Percentiles rank a stretch among this genome's conserved stretches.
Evolutionary conservation across 2,113 vertebrate genomes (phyloP).

Genomic region (Eublepharis macularius): DNA sequence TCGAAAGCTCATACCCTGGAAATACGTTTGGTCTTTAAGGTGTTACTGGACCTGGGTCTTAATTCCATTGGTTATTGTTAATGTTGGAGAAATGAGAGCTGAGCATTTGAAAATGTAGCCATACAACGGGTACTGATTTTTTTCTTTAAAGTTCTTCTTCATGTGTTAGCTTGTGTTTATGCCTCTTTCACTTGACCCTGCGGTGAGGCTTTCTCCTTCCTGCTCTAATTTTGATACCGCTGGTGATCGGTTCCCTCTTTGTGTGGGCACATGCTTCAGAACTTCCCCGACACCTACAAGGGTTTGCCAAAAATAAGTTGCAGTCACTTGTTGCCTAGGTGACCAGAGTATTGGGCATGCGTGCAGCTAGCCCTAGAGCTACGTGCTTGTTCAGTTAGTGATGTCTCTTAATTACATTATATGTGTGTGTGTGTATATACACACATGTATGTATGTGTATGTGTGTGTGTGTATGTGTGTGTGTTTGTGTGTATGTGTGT

Average conservation of each 20-base stretch:
- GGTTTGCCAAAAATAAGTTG: conserved; percentile 73
- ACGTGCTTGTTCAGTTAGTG: conserved; percentile 46
- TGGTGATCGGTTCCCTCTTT: conserved; percentile 43
- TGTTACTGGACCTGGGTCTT: no score
- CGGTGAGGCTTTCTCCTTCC: conserved; percentile 48
- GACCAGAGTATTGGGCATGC: conserved; percentile 53
- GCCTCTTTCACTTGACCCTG: not conserved
- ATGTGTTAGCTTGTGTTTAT: conserved; percentile 6
- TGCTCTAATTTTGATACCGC: not conserved
- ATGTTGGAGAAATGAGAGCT: not conserved
- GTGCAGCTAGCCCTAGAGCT: conserved; percentile 18
- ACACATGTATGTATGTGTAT: no score
- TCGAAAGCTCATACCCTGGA: no score
- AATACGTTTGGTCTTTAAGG: no score
- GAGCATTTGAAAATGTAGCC: not conserved
- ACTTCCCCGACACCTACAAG: conserved; percentile 70
- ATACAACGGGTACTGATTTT: not conserved
- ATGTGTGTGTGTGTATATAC: no score
- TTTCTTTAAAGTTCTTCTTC: conserved; percentile 23
- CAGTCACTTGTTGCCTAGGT: conserved; percentile 72
- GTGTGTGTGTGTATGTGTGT: no score
- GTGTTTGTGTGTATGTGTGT: no score
- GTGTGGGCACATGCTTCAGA: conserved; percentile 60
- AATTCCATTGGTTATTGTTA: not conserved
- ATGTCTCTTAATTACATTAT: conserved; percentile 58